Percentiles rank a stretch among this genome's conserved stretches.
phyloP scores from a whole-genome alignment of 2,797 vertebrate genomes.

The Cuniculus paca region DNA sequence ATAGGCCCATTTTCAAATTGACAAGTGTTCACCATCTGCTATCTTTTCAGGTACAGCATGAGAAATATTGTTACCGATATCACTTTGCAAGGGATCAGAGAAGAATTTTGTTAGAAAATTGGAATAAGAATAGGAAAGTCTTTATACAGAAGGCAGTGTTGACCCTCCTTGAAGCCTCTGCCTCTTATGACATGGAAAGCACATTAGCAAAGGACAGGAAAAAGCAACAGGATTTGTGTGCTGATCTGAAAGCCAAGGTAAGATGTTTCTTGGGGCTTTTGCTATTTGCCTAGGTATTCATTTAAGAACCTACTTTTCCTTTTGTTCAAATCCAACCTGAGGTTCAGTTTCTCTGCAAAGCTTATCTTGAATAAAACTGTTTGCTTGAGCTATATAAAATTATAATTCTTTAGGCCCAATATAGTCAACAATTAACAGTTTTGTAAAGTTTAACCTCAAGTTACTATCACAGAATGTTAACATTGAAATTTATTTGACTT shows the following conservation, averaged over 20 bases:
- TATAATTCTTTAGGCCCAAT: background rate
- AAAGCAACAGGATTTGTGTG: conserved; percentile 93
- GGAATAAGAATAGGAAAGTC: conserved; percentile 88
- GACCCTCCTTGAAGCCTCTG: conserved; percentile 91
- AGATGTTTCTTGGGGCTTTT: background rate
- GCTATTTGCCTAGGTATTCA: background rate
- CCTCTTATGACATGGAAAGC: conserved; percentile 89
- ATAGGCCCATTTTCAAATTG: background rate
- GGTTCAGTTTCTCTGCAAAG: conserved; percentile 32
- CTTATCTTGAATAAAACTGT: conserved; percentile 46
- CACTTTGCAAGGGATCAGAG: conserved; percentile 89
- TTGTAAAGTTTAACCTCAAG: background rate
- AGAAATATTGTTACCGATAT: conserved; percentile 89
- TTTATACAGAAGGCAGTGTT: conserved; percentile 90
- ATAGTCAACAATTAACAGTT: background rate
- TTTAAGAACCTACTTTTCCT: background rate
- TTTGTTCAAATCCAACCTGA: conserved; percentile 36
- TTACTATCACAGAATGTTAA: background rate
- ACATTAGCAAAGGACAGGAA: conserved; percentile 88
- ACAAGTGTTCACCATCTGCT: background rate
- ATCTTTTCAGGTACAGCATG: conserved; percentile 90
- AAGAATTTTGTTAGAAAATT: conserved; percentile 87
- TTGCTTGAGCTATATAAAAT: conserved; percentile 14
- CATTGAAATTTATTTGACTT: background rate
- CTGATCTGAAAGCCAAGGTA: conserved; percentile 94